Percentiles rank a stretch among this genome's conserved stretches.
Conservation (phyloP, 2,888 invertebrate genomes). For the Drosophila niveifrons region DNA sequence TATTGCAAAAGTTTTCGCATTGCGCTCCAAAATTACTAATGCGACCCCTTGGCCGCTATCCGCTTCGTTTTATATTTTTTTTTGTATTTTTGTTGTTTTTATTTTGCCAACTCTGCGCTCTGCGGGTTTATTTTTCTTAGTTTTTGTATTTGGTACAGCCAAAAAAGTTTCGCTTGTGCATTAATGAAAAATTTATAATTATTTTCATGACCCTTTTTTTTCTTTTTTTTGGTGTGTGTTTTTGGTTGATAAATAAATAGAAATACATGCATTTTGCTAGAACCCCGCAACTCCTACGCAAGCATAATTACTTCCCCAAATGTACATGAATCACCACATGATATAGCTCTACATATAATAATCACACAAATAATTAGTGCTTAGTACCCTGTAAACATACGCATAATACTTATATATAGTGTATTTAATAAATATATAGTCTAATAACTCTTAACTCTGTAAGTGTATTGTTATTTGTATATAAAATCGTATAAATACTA, state of each 20-base stretch:
- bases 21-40: conserved; percentile 70
- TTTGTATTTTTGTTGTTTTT: not conserved
- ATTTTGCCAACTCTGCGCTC: conserved; percentile 11
- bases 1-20: conserved; percentile 81
- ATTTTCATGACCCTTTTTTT: conserved; percentile 45
- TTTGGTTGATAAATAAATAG: conserved; percentile 32
- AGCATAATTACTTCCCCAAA: conserved; percentile 13
- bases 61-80: conserved; percentile 5
- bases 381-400: conserved; percentile 39
- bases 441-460: conserved; percentile 1
- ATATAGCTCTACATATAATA: conserved; percentile 9
- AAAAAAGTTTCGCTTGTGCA: conserved; percentile 48
- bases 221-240: not conserved
- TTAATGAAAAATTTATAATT: conserved; percentile 65
- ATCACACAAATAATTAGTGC: conserved; percentile 19
- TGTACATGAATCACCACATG: conserved; percentile 37
- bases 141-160: conserved; percentile 6
- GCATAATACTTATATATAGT: conserved; percentile 2
- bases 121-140: not conserved
- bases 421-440: not conserved
- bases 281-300: conserved; percentile 19
- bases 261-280: conserved; percentile 46
- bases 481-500: conserved; percentile 3
- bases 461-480: conserved; percentile 39
- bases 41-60: conserved; percentile 47